phyloP scores from a whole-genome alignment of 2,888 invertebrate species.

The Crossocerus cetratus region DNA sequence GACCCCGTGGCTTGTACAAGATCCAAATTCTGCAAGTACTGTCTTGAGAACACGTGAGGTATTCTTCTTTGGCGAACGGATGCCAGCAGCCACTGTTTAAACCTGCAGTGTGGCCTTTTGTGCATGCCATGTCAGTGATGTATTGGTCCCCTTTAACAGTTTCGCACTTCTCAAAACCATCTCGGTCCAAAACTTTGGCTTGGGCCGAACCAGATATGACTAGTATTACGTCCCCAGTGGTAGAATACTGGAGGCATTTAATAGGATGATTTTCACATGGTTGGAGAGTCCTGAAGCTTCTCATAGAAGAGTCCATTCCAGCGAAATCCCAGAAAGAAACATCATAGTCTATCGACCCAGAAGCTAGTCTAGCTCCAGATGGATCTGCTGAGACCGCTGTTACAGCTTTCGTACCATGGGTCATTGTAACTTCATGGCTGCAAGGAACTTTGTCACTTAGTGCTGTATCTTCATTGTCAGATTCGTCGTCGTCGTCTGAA shows the following conservation, averaged over 20 bases:
- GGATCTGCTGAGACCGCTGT: constrained; percentile 95
- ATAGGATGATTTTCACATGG: constrained; percentile 98
- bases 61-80: constrained; percentile 93
- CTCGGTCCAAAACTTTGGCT: constrained; percentile 95
- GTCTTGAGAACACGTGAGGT: constrained; percentile 95
- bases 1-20: constrained; percentile 87
- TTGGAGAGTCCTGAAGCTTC: constrained; percentile 94
- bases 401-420: constrained; percentile 93
- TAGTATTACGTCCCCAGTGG: constrained; percentile 94
- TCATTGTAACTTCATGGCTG: constrained; percentile 88
- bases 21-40: constrained; percentile 96
- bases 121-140: constrained; percentile 94
- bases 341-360: constrained; percentile 97
- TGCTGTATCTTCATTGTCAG: constrained; percentile 56
- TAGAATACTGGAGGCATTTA: constrained; percentile 92
- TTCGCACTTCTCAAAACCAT: constrained; percentile 95
- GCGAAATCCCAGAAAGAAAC: constrained; percentile 99
- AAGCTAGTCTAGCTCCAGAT: constrained; percentile 92
- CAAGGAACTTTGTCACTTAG: constrained; percentile 83
- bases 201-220: constrained; percentile 95
- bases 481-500: constrained; percentile 66
- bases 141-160: constrained; percentile 98
- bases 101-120: constrained; percentile 96
- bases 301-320: constrained; percentile 96
- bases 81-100: constrained; percentile 95